Evolutionary conservation across 2,113 vertebrate species (phyloP).

Genomic region (Balaenoptera acutorostrata): DNA sequence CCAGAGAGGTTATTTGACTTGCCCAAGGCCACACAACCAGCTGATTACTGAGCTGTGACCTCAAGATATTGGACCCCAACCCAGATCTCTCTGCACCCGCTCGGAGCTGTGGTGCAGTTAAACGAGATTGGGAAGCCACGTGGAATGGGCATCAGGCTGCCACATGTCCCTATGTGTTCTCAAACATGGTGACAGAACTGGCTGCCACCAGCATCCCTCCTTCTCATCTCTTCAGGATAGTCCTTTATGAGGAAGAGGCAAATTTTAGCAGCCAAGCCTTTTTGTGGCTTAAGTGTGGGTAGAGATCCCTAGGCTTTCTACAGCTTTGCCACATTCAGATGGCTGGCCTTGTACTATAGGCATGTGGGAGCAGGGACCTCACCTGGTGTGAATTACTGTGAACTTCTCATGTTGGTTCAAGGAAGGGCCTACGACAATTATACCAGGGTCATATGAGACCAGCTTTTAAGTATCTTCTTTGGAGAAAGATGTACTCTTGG

Average conservation of each 20-base stretch:
- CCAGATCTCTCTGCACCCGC: neutral
- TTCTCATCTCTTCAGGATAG: neutral
- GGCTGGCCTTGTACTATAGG: neutral
- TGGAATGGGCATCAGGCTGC: neutral
- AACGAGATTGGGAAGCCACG: neutral
- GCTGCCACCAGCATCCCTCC: neutral
- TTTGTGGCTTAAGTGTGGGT: neutral
- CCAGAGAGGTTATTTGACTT: neutral
- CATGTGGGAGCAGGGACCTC: neutral
- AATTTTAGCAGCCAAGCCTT: neutral
- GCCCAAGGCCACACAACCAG: neutral
- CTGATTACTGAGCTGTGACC: neutral
- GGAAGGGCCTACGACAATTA: neutral
- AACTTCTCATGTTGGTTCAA: neutral
- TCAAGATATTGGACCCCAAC: neutral
- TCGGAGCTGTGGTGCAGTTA: neutral
- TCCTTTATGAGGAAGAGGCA: neutral
- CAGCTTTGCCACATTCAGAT: neutral
- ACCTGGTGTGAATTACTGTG: neutral
- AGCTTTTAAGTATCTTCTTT: neutral
- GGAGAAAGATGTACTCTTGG: neutral
- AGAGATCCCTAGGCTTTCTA: no score
- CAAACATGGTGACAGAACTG: neutral
- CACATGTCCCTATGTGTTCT: neutral
- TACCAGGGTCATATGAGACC: neutral